Evolutionary conservation across 1,140 invertebrate genomes (phyloP), one percentile per base, ranked within the genome.

Genomic region (Ceratina australensis): DNA sequence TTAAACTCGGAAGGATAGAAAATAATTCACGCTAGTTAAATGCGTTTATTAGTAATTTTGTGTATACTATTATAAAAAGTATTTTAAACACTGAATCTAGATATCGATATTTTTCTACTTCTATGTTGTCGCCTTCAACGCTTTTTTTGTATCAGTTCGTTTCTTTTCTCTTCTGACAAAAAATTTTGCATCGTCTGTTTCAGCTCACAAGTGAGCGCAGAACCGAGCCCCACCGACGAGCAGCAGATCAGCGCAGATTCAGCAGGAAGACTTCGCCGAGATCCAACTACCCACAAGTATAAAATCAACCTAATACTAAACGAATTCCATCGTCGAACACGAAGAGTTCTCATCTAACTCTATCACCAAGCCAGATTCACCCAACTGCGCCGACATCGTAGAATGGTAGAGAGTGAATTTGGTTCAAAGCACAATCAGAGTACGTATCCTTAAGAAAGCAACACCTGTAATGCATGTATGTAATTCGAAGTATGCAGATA

Each of bases 331-430:
- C 85, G 80, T 78, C 86, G 86, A 81, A 63, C 84, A 64, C 88
- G 84, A 88, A 85, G 75, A 85, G 83, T 82, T 85, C 65, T 81
- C 60, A 76, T 88, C 72, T 90, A 80, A 89, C 68, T 86, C 52
- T 22, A 81, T 87, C 75, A 79, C 68, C 80, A 88, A 91, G 88
- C 84, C 89, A 89, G 86, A 89, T 90, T 89, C 79, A 88, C 80
- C 71, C 85, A 90, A 91, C 88, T 87, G 89, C 85, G 87, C 84
- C 86, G 91, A 91, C 85, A 92, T 90, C 94, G 94, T 95, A 95
- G 95, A 95, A 95, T 95, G 95, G 95, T 95, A 95, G 95, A 95
- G 95, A 94, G 94, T 95, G 94, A 95, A 93, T 93, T 94, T 91
- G 93, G 93, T 90, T 94, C 94, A 92, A 95, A 95, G 93, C 94